Conservation (phyloP, 2,797 vertebrate species). For the Tenualosa ilisha region DNA sequence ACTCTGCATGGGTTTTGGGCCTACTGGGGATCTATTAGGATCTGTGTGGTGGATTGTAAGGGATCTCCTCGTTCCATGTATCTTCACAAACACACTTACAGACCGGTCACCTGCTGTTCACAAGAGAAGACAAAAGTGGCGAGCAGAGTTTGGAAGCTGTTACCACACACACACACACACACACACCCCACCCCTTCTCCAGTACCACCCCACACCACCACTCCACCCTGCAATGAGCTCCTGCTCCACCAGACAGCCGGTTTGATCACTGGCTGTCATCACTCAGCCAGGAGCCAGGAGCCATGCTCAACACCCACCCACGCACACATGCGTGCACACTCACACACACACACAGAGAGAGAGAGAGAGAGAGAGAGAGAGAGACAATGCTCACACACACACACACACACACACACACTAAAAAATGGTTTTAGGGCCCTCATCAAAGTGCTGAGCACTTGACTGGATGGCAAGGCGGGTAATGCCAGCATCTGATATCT, state of each 20-base stretch:
- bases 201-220: not conserved
- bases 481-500: constrained; percentile 67
- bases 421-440: constrained; percentile 22
- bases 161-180: not conserved
- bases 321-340: not conserved
- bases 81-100: not conserved
- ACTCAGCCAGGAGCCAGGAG: not conserved
- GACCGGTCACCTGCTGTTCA: not conserved
- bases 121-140: not conserved
- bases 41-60: not conserved
- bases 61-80: not conserved
- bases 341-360: not conserved
- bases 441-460: constrained; percentile 63
- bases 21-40: not conserved
- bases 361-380: too few relatives aligned
- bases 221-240: too few relatives aligned
- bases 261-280: constrained; percentile 14
- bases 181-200: not conserved
- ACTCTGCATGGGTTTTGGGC: not conserved
- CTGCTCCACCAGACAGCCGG: not conserved
- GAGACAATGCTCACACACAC: not conserved
- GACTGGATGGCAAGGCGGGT: constrained; percentile 62
- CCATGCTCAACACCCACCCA: constrained; percentile 36
- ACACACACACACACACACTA: not conserved
- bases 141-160: not conserved